Evolutionary conservation across 2,888 invertebrate species (phyloP).

Genomic region (Eumacrocentrus americanus): DNA sequence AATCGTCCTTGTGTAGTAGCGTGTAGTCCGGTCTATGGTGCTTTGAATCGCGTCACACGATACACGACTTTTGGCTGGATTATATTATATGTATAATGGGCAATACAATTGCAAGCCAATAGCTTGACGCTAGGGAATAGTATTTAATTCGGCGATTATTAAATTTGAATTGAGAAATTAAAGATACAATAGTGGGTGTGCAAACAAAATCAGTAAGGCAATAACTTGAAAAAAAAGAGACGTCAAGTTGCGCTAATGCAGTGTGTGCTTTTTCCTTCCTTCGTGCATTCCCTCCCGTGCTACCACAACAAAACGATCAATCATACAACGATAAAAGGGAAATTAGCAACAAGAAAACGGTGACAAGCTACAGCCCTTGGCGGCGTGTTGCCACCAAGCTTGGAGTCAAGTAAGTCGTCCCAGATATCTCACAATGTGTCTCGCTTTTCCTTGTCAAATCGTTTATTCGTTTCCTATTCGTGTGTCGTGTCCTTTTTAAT

Average conservation of each 20-base stretch:
- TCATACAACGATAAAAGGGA: slow-evolving; percentile 57
- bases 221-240: slow-evolving; percentile 29
- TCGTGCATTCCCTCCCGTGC: slow-evolving; percentile 59
- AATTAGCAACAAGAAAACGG: slow-evolving; percentile 71
- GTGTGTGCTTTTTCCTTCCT: slow-evolving; percentile 61
- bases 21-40: slow-evolving; percentile 24
- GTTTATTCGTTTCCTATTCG: slow-evolving; percentile 12
- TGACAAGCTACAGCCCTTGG: slow-evolving; percentile 88
- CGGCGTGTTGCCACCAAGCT: slow-evolving; percentile 92
- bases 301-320: slow-evolving; percentile 54
- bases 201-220: slow-evolving; percentile 29
- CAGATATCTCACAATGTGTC: slow-evolving; percentile 54
- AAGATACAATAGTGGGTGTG: background rate
- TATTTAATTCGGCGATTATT: background rate
- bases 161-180: slow-evolving; percentile 1
- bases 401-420: slow-evolving; percentile 88
- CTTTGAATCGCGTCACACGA: slow-evolving; percentile 15
- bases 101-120: background rate
- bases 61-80: slow-evolving; percentile 12
- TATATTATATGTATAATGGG: background rate
- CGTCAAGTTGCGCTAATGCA: slow-evolving; percentile 56
- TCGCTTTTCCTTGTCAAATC: slow-evolving; percentile 35
- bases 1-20: slow-evolving; percentile 22
- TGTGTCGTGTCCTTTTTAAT: background rate
- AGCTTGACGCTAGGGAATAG: slow-evolving; percentile 1